A percentile compares a stretch with the other conserved stretches of the same genome.
phyloP scores from a whole-genome alignment of 2,888 invertebrate genomes.

The Drosophila engyochracea region DNA sequence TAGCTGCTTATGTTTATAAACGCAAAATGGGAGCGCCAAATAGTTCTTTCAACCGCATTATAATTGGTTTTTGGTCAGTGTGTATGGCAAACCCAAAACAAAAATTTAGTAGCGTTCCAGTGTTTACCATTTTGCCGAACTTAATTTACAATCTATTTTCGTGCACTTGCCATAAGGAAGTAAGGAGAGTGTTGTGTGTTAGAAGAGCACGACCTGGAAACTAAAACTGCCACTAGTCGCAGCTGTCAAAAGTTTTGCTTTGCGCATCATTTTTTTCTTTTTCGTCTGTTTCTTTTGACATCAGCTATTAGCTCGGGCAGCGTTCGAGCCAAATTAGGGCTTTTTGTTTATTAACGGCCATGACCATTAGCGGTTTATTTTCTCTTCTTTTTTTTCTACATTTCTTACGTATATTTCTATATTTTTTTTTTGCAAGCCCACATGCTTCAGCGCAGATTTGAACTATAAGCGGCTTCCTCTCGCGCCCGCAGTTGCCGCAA shows the following conservation, averaged over 20 bases:
- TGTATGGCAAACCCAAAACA: constrained; percentile 10
- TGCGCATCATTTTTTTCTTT: constrained; percentile 23
- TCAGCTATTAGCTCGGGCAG: constrained; percentile 43
- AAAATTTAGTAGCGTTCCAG: constrained; percentile 39
- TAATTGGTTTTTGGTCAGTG: constrained; percentile 54
- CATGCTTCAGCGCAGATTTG: constrained; percentile 43
- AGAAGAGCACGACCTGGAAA: constrained; percentile 6
- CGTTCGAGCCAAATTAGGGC: constrained; percentile 68
- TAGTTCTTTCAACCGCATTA: constrained; percentile 38
- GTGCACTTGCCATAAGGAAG: constrained; percentile 47
- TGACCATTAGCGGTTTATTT: constrained; percentile 76
- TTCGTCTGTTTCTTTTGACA: constrained; percentile 1
- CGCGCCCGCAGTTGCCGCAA: constrained; percentile 55
- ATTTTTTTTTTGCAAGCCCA: constrained; percentile 49
- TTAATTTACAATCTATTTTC: constrained; percentile 45
- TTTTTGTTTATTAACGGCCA: constrained; percentile 72
- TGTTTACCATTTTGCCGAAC: constrained; percentile 45
- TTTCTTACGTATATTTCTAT: constrained; percentile 19
- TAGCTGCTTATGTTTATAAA: constrained; percentile 56
- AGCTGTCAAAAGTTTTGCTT: constrained; percentile 1
- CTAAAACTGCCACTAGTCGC: background rate
- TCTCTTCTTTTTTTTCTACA: constrained; percentile 19
- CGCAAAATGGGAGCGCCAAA: constrained; percentile 27
- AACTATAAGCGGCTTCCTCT: constrained; percentile 60
- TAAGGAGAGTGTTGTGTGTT: constrained; percentile 22